These are phyloP conservation scores for Hyperoplus lanceolatus DNA, from an alignment of 2,797 vertebrate species.

Conservation along the genomic window DNA sequence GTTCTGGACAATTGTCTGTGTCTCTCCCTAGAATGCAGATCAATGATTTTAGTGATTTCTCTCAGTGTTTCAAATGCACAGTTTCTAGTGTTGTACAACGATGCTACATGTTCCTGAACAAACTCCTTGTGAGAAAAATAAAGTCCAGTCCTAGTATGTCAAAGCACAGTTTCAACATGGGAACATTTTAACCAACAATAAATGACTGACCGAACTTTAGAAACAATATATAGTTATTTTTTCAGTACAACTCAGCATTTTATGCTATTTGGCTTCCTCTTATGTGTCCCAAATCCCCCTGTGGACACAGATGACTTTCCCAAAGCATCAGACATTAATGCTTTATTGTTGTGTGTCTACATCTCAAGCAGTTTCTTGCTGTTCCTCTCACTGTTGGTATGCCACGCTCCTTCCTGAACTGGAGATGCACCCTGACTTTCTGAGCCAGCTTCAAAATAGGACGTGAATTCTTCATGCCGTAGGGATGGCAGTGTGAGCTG, in stretches of 20 bases:
- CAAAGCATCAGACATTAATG: slow-evolving; percentile 65
- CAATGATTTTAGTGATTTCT: slow-evolving; percentile 42
- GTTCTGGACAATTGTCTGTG: slow-evolving; percentile 7
- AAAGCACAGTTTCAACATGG: slow-evolving; percentile 37
- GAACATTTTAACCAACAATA: slow-evolving; percentile 44
- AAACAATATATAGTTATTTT: slow-evolving; percentile 48
- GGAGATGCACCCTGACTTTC: slow-evolving; percentile 73
- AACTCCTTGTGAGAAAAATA: slow-evolving; percentile 32
- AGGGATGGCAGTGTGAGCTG: slow-evolving; percentile 69
- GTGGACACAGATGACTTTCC: slow-evolving; percentile 56
- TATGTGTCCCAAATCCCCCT: slow-evolving; percentile 47
- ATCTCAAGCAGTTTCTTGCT: slow-evolving; percentile 62
- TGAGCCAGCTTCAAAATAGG: slow-evolving; percentile 73
- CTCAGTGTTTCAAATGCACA: slow-evolving; percentile 7
- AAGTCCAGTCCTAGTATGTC: slow-evolving; percentile 31
- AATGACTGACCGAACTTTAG: slow-evolving; percentile 45
- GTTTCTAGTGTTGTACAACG: slow-evolving; percentile 1
- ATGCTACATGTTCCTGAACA: slow-evolving; percentile 27
- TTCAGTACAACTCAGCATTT: slow-evolving; percentile 55
- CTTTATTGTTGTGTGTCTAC: slow-evolving; percentile 45
- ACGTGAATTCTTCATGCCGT: slow-evolving; percentile 70
- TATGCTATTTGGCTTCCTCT: slow-evolving; percentile 55
- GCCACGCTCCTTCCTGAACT: slow-evolving; percentile 66
- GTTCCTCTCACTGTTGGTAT: slow-evolving; percentile 60
- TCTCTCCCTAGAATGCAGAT: slow-evolving; percentile 20